Percentiles rank a stretch among this genome's conserved stretches.
These are phyloP conservation scores for Hydraecia micacea DNA, from an alignment of 2,888 invertebrate genomes.

Conservation along the genomic window DNA sequence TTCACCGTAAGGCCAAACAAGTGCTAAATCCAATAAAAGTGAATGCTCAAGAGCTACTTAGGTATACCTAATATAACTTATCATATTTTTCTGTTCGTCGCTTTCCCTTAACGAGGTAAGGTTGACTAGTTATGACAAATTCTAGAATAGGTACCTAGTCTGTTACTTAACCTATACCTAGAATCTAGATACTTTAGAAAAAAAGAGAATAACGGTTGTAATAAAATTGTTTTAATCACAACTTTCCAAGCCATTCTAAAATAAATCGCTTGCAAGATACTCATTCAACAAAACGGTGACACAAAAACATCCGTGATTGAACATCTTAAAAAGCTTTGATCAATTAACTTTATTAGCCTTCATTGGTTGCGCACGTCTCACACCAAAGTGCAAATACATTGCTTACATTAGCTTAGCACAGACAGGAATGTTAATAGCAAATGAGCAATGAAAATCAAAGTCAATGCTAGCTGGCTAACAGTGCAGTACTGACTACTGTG, in stretches of 20 bases:
- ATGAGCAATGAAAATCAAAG: slow-evolving; percentile 55
- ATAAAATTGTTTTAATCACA: not conserved
- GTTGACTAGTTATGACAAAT: not conserved
- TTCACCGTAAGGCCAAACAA: slow-evolving; percentile 25
- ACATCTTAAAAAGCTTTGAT: slow-evolving; percentile 23
- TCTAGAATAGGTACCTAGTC: not conserved
- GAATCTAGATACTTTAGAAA: not conserved
- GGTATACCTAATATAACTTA: not conserved
- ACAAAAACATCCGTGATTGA: slow-evolving; percentile 24
- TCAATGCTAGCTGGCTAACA: slow-evolving; percentile 29
- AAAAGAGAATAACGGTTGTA: not conserved
- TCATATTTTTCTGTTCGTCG: slow-evolving; percentile 8
- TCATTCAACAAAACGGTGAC: slow-evolving; percentile 13
- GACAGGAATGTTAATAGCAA: slow-evolving; percentile 42
- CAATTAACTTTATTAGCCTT: slow-evolving; percentile 42
- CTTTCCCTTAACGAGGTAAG: too few species aligned
- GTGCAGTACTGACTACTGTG: slow-evolving; percentile 30
- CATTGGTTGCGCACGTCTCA: slow-evolving; percentile 27
- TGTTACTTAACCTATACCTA: not conserved
- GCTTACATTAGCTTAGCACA: slow-evolving; percentile 39
- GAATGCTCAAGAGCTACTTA: not conserved
- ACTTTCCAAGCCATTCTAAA: slow-evolving; percentile 1
- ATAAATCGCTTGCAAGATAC: slow-evolving; percentile 14
- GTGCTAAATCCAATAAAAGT: slow-evolving; percentile 43
- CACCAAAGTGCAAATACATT: slow-evolving; percentile 44